A percentile compares a stretch with the other conserved stretches of the same genome.
phyloP scores from a whole-genome alignment of 2,797 vertebrate genomes.

The Anomalospiza imberbis region DNA sequence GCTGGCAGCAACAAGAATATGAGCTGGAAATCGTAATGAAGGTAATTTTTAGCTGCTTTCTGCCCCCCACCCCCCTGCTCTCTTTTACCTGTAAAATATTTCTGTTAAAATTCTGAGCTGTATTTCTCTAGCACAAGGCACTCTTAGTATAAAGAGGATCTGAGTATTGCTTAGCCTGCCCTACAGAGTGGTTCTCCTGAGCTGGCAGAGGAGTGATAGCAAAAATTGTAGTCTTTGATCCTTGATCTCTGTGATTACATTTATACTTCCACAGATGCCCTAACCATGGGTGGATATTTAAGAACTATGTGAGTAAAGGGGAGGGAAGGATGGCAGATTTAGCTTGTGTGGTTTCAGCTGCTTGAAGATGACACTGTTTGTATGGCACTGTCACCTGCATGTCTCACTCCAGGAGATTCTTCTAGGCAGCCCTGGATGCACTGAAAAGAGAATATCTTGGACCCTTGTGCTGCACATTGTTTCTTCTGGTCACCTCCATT shows the following conservation, averaged over 20 bases:
- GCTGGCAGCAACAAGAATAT: background rate
- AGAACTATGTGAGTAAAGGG: background rate
- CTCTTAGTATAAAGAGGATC: background rate
- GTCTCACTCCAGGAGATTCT: background rate
- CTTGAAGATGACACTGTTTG: background rate
- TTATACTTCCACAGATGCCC: background rate
- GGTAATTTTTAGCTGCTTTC: background rate
- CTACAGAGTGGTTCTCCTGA: background rate
- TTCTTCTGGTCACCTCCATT: background rate
- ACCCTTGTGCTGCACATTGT: background rate
- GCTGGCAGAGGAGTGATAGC: background rate
- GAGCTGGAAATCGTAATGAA: slow-evolving; percentile 8
- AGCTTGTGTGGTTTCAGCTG: background rate
- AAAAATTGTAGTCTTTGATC: background rate
- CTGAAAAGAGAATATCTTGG: background rate
- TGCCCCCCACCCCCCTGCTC: accelerated
- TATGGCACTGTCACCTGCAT: background rate
- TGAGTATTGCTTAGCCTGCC: background rate
- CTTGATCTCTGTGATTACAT: background rate
- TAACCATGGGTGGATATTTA: accelerated
- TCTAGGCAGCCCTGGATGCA: background rate
- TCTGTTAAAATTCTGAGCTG: background rate
- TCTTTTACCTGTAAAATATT: slow-evolving; percentile 1
- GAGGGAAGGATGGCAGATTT: background rate
- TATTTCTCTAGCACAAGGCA: background rate